A percentile compares a stretch with the other conserved stretches of the same genome.
These are phyloP conservation scores for Callionymus lyra DNA, from an alignment of 2,113 vertebrate genomes.

Conservation along the genomic window DNA sequence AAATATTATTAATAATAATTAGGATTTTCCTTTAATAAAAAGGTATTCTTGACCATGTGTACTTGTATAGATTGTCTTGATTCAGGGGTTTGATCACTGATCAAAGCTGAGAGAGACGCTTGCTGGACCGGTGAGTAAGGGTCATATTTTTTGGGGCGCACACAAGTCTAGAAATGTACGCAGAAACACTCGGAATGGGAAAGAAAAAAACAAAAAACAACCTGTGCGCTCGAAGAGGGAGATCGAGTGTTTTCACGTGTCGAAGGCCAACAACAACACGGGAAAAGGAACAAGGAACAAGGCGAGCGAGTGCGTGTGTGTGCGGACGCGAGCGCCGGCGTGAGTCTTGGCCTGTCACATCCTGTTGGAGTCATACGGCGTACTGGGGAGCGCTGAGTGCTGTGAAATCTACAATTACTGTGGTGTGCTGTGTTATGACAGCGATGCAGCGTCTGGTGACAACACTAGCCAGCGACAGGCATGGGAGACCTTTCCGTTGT, in stretches of 20 bases:
- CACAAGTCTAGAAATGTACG: background rate
- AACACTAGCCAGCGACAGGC: slow-evolving; percentile 38
- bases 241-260: slow-evolving; percentile 11
- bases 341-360: slow-evolving; percentile 47
- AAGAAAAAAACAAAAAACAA: background rate
- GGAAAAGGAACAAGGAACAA: slow-evolving; percentile 13
- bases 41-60: too few species aligned
- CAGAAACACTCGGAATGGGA: background rate
- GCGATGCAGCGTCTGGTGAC: slow-evolving; percentile 50
- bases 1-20: too few species aligned
- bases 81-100: too few species aligned
- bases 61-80: too few species aligned
- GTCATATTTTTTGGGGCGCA: background rate
- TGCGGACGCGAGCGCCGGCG: slow-evolving; percentile 7
- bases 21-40: too few species aligned
- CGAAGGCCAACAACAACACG: background rate
- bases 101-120: background rate
- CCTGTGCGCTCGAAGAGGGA: background rate
- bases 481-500: slow-evolving; percentile 28
- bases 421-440: slow-evolving; percentile 66
- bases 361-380: slow-evolving; percentile 33
- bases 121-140: background rate
- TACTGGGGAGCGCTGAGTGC: slow-evolving; percentile 35
- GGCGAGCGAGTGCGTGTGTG: slow-evolving; percentile 8
- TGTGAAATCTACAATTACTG: slow-evolving; percentile 69